Conservation (phyloP, 2,113 vertebrate genomes). For the Grus americana region DNA sequence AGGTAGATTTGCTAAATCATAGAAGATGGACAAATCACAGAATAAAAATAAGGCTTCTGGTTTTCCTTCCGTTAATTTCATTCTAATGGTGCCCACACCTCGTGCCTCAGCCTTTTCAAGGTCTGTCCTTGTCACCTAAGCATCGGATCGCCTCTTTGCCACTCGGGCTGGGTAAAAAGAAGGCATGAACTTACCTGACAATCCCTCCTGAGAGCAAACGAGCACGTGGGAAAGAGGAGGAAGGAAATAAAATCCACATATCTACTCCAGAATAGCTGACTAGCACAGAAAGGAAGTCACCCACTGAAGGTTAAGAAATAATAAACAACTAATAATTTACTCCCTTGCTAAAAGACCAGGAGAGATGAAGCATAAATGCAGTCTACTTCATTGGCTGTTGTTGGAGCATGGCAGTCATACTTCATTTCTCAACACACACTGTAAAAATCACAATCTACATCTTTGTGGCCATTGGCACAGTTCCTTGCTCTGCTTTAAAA, state of each 20-base stretch:
- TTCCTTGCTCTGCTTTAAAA: conserved; percentile 14
- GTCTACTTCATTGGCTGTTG: background rate
- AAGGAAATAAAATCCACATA: background rate
- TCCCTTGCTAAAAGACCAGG: conserved; percentile 1
- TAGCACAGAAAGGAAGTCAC: conserved; percentile 13
- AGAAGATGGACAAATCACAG: background rate
- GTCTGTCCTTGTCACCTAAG: background rate
- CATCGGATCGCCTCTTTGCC: background rate
- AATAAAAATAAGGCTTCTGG: background rate
- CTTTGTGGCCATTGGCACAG: conserved; percentile 14
- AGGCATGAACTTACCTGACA: background rate
- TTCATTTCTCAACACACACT: background rate
- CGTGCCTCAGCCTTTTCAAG: background rate
- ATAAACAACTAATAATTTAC: conserved; percentile 45
- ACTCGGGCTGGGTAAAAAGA: background rate
- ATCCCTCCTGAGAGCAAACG: background rate
- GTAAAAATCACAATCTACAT: conserved; percentile 17
- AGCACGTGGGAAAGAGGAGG: background rate
- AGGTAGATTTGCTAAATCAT: background rate
- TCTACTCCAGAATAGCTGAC: conserved; percentile 1
- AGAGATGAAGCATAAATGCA: conserved; percentile 26
- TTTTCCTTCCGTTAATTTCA: background rate
- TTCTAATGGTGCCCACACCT: background rate
- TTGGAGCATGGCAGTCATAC: background rate
- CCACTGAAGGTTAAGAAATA: conserved; percentile 42